A percentile compares a stretch with the other conserved stretches of the same genome.
phyloP scores from a whole-genome alignment of 2,797 vertebrate genomes.

The Amphiprion clarkii region DNA sequence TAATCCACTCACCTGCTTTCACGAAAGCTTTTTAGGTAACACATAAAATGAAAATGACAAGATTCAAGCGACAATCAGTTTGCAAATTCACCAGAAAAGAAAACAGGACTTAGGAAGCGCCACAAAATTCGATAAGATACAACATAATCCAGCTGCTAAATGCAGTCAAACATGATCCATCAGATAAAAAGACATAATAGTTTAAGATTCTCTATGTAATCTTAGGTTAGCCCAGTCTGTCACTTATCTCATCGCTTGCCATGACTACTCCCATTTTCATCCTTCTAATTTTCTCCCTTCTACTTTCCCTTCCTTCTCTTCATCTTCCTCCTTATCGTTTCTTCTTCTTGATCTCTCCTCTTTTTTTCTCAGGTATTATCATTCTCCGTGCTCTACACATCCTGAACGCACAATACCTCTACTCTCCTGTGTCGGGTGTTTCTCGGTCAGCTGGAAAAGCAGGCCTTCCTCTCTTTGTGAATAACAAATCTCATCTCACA shows the following conservation, averaged over 20 bases:
- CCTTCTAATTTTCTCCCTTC: not conserved
- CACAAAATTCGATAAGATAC: not conserved
- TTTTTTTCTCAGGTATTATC: slow-evolving; percentile 21
- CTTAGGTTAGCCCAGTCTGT: not conserved
- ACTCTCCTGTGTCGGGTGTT: slow-evolving; percentile 43
- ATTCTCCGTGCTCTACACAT: slow-evolving; percentile 24
- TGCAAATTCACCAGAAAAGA: not conserved
- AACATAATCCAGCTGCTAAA: not conserved
- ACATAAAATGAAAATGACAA: not conserved
- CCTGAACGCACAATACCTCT: slow-evolving; percentile 42
- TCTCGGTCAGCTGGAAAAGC: slow-evolving; percentile 46
- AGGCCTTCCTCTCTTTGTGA: slow-evolving; percentile 45
- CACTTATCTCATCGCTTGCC: not conserved
- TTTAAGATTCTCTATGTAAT: not conserved
- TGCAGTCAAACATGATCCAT: not conserved
- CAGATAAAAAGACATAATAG: not conserved
- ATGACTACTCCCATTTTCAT: not conserved
- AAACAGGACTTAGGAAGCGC: not conserved
- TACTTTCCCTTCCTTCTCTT: not conserved
- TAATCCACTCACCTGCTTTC: no score
- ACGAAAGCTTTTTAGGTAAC: not conserved
- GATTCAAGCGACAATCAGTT: not conserved
- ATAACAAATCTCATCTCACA: slow-evolving; percentile 75
- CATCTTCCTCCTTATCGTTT: slow-evolving; percentile 1
- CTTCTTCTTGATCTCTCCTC: not conserved